Evolutionary conservation across 2,888 invertebrate species (phyloP).

Genomic region (Apoda limacodes): DNA sequence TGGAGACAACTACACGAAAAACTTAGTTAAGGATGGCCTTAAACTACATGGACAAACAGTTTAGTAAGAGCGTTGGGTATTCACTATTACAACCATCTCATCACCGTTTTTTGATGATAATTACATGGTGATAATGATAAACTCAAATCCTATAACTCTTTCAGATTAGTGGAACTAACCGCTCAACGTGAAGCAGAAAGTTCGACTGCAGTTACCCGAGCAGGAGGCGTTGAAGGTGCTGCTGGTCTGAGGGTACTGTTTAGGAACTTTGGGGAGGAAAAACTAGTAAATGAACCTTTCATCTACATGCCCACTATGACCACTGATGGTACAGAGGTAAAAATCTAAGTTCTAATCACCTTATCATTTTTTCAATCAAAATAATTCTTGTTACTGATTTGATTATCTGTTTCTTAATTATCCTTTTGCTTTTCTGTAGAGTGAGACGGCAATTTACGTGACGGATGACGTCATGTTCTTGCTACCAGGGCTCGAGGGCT

Average conservation of each 20-base stretch:
- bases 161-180: conserved; percentile 65
- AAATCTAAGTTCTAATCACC: conserved; percentile 14
- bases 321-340: conserved; percentile 56
- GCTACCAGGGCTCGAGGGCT: conserved; percentile 78
- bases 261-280: conserved; percentile 73
- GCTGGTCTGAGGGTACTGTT: conserved; percentile 69
- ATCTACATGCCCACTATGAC: conserved; percentile 66
- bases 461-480: conserved; percentile 66
- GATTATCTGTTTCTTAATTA: background rate
- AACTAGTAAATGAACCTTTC: conserved; percentile 59
- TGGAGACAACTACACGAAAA: too few species aligned
- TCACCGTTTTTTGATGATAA: too few species aligned
- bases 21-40: too few species aligned
- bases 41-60: too few species aligned
- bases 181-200: conserved; percentile 57
- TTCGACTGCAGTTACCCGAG: conserved; percentile 38
- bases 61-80: too few species aligned
- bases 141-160: too few species aligned
- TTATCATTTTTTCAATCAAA: background rate
- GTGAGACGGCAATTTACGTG: conserved; percentile 41
- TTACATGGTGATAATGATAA: too few species aligned
- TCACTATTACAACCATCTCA: too few species aligned
- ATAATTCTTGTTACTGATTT: background rate
- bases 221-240: conserved; percentile 26
- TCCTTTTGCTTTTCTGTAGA: background rate